Evolutionary conservation across 2,797 vertebrate species (phyloP), one percentile per base, ranked within the genome.

Genomic region (Nannoperca obscura): DNA sequence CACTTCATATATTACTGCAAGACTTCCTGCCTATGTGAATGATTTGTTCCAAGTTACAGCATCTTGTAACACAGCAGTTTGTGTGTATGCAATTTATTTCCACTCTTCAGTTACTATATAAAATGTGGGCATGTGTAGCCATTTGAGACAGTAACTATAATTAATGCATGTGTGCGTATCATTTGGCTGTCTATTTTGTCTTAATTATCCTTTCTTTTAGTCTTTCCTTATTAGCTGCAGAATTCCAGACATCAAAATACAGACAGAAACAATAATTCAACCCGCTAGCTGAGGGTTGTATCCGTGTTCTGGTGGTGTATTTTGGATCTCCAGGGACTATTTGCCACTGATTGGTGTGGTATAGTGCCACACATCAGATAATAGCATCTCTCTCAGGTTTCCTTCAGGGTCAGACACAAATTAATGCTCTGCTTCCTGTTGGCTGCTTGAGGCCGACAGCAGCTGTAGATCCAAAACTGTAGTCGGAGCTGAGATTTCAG

Each of bases 381-480:
- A 94, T 94, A 83, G 89, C 91, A 84, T 93, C 90, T 88, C 86
- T 90, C 93, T 94, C 91, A 82, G 87, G 92, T 94, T 95, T 93
- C 93, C 86, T 91, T 91, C 89, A 91, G 89, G 93, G 91, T 93
- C 91, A 91, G 94, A 91, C 92, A 61, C 82, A 93, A 94, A 94
- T 94, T 84, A 94, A 91, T 87, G 85, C 85, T 84, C 71, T 9
- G 83, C 83, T 93, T 94, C 90, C 92, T 91, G 92, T 88, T 82
- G 87, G 89, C 89, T 85, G 88, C 85, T 83, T n/a, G 74, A 81
- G 88, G 87, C 88, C 55, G 68, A 80, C 86, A 53, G 88, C 89
- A 91, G 88, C 88, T 88, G 86, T 71, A 85, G 85, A 82, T 85
- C 63, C 59, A 73, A 67, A 80, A 74, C 65, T 52, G 75, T 59